Base-by-base conservation (phyloP, 2,888 invertebrate species). In the Cantharis flavilabris region DNA sequence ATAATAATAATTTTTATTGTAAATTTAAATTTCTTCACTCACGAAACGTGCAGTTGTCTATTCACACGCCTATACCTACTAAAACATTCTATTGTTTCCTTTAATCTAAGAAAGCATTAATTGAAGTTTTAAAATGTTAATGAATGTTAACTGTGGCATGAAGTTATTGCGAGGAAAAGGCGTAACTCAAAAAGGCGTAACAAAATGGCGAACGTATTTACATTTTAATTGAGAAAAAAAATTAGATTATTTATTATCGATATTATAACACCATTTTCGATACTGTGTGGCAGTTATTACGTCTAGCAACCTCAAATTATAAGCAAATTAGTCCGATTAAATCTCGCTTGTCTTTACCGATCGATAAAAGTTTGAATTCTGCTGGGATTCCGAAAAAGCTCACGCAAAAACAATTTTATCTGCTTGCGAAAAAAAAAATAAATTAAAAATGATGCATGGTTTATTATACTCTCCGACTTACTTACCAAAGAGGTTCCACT, bases 171-270 rank as follows among this genome's bases (percentile, higher is more conserved):
- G 82, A 80, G 76, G 80, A 79, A 67, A 67, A 83, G 85, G 85
- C 84, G 84, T 82, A 83, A 80, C 83, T 80, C 75, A 79, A 81
- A 83, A 84, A 84, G 86, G 86, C 86, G 86, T 83, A 82, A 83
- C 85, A 85, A 86, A 85, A 86, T 86, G 85, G 85, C 84, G 83
- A 79, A 73, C 83, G 77, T 84, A 86, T 86, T 86, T 86, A 84
- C 86, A 86, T 86, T 84, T 86, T 85, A 86, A 86, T 84, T 86
- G 84, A 83, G 83, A 84, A 85, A 84, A 85, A 82, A 73, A 23
- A 18, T 69, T 23, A 49, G 64, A 77, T 72, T 73, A 76, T 74
- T 74, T 77, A 77, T 77, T 71, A 75, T 74, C 64, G 71, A 74
- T 77, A 74, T 74, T 69, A 73, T 77, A 71, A 73, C 26, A 67